Evolutionary conservation across 2,797 vertebrate genomes (phyloP).

Genomic region (Nannoperca obscura): DNA sequence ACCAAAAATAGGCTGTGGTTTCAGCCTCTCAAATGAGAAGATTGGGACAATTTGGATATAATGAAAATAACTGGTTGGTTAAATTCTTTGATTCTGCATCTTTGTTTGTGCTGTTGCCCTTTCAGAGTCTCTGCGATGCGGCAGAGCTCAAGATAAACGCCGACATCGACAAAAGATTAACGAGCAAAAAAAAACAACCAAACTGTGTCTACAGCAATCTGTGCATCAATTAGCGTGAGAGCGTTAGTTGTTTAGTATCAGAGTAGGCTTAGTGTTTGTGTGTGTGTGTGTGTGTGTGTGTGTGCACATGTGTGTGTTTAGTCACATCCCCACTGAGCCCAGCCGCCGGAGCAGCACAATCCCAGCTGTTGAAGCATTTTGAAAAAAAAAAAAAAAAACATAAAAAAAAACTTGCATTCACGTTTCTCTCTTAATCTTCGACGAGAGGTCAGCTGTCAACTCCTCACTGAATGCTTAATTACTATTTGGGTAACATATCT

Average conservation of each 20-base stretch:
- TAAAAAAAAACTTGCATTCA: neutral
- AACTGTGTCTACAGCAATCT: constrained; percentile 30
- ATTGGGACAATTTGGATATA: neutral
- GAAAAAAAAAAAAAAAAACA: neutral
- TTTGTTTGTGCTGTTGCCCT: too few relatives aligned
- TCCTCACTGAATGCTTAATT: constrained; percentile 25
- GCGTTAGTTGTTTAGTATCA: constrained; percentile 35
- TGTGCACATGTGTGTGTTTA: constrained; percentile 14
- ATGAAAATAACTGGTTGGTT: neutral
- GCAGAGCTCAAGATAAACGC: neutral
- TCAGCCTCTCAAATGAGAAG: neutral
- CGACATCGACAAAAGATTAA: constrained; percentile 23
- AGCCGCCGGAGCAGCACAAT: constrained; percentile 31
- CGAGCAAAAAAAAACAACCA: neutral
- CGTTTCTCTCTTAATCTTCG: constrained; percentile 30
- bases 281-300: constrained; percentile 29
- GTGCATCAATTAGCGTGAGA: constrained; percentile 43
- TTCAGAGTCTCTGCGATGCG: neutral
- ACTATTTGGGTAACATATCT: constrained; percentile 1
- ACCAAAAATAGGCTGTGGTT: neutral
- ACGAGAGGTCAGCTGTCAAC: constrained; percentile 34
- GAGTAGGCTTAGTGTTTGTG: constrained; percentile 17
- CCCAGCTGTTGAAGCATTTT: constrained; percentile 51
- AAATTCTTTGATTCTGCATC: too few relatives aligned
- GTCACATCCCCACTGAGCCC: constrained; percentile 12